Evolutionary conservation across 30 jellyfish, hydroid and myxozoan genomes (phyloP), one percentile per base, ranked within the genome.

Genomic region (Sanderia malayensis): DNA sequence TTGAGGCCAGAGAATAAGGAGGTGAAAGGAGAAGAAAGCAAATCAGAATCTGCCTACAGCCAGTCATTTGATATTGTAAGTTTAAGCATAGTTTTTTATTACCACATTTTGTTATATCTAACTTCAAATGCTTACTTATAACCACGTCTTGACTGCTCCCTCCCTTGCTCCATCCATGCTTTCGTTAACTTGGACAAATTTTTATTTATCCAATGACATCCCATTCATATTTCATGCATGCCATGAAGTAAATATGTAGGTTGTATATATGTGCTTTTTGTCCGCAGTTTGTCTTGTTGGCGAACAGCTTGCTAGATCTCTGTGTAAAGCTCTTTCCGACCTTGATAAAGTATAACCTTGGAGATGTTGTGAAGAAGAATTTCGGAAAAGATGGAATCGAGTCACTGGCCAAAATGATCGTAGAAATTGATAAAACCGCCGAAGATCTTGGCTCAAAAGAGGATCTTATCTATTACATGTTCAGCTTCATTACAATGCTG

Each of bases 21-120:
- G 13, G 13, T 13, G 6, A 70, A 49, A 58, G 37, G 80, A 26
- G 86, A 76, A 9, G 87, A 76, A 9, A 75, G 41, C 18, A 31
- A 49, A 46, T 76, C 81, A 4, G 87, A 81, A 18, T 91, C 60
- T 31, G 87, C 88, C 11, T 74, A 67, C 67, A 58, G 81, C n/a
- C 97, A 89, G 66, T 89, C 97, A 2, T 60, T 83, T 63, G 97
- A 89, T 58, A 89, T 89, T 45, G 97, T 89, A 55, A 47, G 95
- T 77, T 45, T 37, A n/a, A n/a, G n/a, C n/a, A n/a, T n/a, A n/a
- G n/a, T n/a, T n/a, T n/a, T n/a, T n/a, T n/a, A n/a, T n/a, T n/a
- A 41, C 55, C 8, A 41, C 55, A 41, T 41, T 8, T 6, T 6
- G 55, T 6, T 41, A 41, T 41, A 15, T 6, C 8, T 15, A 41